A percentile compares a stretch with the other conserved stretches of the same genome.
Evolutionary conservation across 2,113 vertebrate genomes (phyloP).

Genomic region (Psophia crepitans): DNA sequence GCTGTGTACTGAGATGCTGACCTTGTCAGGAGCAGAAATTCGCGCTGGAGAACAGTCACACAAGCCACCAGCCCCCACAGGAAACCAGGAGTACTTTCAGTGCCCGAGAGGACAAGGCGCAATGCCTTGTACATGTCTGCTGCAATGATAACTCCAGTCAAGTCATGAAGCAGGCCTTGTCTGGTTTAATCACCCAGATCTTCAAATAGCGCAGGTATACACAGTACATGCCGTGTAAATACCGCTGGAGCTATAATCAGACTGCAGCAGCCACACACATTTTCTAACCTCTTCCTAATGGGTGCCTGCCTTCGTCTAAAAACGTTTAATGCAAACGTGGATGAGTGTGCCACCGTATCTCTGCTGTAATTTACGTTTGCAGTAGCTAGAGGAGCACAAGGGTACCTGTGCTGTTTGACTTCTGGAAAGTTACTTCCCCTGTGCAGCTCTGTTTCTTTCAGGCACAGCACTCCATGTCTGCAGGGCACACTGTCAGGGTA

Average conservation of each 20-base stretch:
- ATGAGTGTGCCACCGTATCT: not conserved
- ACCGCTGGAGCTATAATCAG: not conserved
- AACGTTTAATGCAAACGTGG: not conserved
- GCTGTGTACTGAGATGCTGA: not conserved
- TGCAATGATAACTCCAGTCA: not conserved
- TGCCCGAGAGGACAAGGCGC: not conserved
- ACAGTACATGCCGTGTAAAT: fast-evolving
- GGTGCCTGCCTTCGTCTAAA: not conserved
- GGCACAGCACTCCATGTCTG: not conserved
- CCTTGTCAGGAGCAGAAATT: not conserved
- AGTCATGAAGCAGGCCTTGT: not conserved
- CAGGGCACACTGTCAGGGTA: not conserved
- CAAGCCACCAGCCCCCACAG: not conserved
- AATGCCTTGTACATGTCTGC: not conserved
- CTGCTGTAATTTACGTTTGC: fast-evolving
- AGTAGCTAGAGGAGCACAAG: not conserved
- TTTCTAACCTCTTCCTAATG: not conserved
- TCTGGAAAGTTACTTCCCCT: not conserved
- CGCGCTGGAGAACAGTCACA: not conserved
- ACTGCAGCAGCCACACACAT: not conserved
- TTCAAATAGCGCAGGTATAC: not conserved
- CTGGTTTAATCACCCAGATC: not conserved
- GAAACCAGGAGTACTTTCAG: not conserved
- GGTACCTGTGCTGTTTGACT: not conserved
- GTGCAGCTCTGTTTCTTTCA: not conserved